Evolutionary conservation across 1,140 invertebrate species (phyloP).

Genomic region (Drosophila arawakana): DNA sequence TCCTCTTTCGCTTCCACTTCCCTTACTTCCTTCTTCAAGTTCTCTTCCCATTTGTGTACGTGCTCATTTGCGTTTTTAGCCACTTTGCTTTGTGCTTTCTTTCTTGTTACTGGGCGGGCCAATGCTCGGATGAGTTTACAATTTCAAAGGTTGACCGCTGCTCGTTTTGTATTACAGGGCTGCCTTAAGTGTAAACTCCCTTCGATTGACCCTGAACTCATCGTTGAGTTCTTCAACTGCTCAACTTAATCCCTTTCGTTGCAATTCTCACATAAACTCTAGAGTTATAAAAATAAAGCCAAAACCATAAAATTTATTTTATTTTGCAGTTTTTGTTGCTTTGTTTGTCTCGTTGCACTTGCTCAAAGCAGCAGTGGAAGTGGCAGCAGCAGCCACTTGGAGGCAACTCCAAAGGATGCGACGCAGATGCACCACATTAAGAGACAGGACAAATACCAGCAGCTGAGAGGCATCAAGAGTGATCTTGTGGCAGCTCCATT

Average conservation of each 20-base stretch:
- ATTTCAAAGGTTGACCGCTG: slow-evolving; percentile 45
- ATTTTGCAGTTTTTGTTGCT: slow-evolving; percentile 62
- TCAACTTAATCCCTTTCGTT: slow-evolving; percentile 61
- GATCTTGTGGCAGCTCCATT: slow-evolving; percentile 32
- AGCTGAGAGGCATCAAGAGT: slow-evolving; percentile 12
- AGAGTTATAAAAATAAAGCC: slow-evolving; percentile 48
- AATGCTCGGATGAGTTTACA: slow-evolving; percentile 24
- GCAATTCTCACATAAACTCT: slow-evolving; percentile 70
- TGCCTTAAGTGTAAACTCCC: slow-evolving; percentile 24
- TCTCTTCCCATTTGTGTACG: slow-evolving; percentile 53
- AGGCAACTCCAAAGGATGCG: slow-evolving; percentile 58
- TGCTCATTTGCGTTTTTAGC: slow-evolving; percentile 78
- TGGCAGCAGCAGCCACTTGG: slow-evolving; percentile 20
- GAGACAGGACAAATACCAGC: slow-evolving; percentile 63
- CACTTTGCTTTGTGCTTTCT: slow-evolving; percentile 73
- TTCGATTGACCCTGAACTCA: slow-evolving; percentile 68
- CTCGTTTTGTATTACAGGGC: slow-evolving; percentile 23
- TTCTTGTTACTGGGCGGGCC: slow-evolving; percentile 27
- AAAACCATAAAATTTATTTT: slow-evolving; percentile 58
- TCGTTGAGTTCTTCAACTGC: not conserved
- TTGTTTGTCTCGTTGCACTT: slow-evolving; percentile 55
- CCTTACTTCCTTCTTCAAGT: not conserved
- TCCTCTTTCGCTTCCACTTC: slow-evolving; percentile 7
- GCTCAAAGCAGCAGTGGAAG: slow-evolving; percentile 33
- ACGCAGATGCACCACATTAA: slow-evolving; percentile 64